Conservation (phyloP, 2,888 invertebrate genomes). For the Lycocerus yunnanus region DNA sequence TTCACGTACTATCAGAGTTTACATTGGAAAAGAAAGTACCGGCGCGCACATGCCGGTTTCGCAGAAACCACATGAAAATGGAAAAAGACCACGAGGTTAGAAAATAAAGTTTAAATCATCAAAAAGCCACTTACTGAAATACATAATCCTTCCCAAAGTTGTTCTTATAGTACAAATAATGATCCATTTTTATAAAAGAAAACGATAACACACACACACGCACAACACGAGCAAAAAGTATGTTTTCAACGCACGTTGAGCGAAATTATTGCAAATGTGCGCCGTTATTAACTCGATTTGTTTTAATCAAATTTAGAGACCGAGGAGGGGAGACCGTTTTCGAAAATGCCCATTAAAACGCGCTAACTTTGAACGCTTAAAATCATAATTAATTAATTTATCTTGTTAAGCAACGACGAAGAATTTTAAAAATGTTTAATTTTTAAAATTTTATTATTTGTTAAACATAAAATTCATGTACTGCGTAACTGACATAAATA, state of each 20-base stretch:
- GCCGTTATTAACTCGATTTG: not conserved
- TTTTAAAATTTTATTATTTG: not conserved
- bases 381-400: not conserved
- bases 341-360: not conserved
- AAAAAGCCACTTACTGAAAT: conserved; percentile 17
- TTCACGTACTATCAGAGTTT: not conserved
- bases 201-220: conserved; percentile 11
- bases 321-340: not conserved
- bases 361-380: not conserved
- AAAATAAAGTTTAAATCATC: not conserved
- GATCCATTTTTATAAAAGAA: conserved; percentile 20
- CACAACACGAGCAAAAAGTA: conserved; percentile 2
- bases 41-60: not conserved
- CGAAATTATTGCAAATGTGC: not conserved
- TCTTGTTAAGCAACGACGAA: not conserved
- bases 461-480: not conserved
- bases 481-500: not conserved
- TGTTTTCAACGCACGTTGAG: conserved; percentile 6
- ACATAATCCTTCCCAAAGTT: conserved; percentile 15
- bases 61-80: not conserved
- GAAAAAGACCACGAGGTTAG: not conserved
- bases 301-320: not conserved
- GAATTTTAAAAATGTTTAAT: not conserved
- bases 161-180: conserved; percentile 17
- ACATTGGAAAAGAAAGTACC: not conserved